Percentiles rank a stretch among this genome's conserved stretches.
These are phyloP conservation scores for Leptopilina drosophilae DNA, from an alignment of 2,888 invertebrate species.

Conservation along the genomic window DNA sequence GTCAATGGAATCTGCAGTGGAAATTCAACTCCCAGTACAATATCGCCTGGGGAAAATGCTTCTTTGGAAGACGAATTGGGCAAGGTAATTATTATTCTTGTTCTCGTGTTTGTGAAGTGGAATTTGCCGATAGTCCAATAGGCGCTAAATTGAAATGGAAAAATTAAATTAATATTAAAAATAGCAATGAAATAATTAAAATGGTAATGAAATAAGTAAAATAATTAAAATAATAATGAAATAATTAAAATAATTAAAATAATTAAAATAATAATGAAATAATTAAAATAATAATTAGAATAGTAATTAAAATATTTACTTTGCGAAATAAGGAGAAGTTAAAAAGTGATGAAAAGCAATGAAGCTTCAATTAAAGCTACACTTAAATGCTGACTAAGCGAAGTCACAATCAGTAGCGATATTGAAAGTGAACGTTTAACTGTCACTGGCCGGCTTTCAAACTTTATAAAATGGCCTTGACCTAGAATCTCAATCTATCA, in stretches of 20 bases:
- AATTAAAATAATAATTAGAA: too few species aligned
- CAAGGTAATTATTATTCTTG: conserved; percentile 62
- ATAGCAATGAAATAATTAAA: too few species aligned
- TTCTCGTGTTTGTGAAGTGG: too few species aligned
- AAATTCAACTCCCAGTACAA: conserved; percentile 77
- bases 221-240: too few species aligned
- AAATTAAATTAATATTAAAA: too few species aligned
- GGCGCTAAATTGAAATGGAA: too few species aligned
- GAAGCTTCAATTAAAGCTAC: conserved; percentile 49
- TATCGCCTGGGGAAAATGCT: conserved; percentile 76
- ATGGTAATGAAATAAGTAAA: too few species aligned
- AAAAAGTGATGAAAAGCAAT: not conserved
- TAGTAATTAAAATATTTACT: too few species aligned
- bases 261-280: too few species aligned
- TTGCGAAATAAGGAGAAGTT: conserved; percentile 17
- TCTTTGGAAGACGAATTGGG: conserved; percentile 74
- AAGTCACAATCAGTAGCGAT: conserved; percentile 53
- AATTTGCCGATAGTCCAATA: not conserved
- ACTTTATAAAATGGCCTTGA: conserved; percentile 63
- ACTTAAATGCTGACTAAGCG: conserved; percentile 60
- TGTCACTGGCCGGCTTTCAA: conserved; percentile 65
- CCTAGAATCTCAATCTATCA: conserved; percentile 50
- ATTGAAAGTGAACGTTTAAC: conserved; percentile 39
- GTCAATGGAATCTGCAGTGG: conserved; percentile 74
- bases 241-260: too few species aligned